Evolutionary conservation across 2,113 vertebrate genomes (phyloP).

Genomic region (Nematolebias whitei): DNA sequence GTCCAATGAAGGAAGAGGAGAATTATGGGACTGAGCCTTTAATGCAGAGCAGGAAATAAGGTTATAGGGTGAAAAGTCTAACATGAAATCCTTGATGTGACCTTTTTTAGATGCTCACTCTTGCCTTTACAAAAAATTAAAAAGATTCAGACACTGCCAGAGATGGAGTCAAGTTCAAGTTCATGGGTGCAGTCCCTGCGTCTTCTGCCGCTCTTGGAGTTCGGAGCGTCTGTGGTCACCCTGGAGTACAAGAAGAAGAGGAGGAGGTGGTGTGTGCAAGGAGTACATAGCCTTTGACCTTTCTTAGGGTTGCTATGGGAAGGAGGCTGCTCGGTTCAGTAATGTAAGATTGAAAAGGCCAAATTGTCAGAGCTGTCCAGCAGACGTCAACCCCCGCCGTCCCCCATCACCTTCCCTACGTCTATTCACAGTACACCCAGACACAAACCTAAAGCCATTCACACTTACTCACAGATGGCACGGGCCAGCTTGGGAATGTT

Average conservation of each 20-base stretch:
- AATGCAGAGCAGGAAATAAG: constrained; percentile 68
- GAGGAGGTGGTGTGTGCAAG: constrained; percentile 18
- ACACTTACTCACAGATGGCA: constrained; percentile 67
- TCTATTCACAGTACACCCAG: constrained; percentile 33
- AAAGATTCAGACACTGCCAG: neutral
- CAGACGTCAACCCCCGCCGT: constrained; percentile 65
- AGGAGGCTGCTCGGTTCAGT: constrained; percentile 71
- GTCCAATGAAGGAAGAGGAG: constrained; percentile 63
- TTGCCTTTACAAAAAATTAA: neutral
- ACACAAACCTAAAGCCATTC: constrained; percentile 33
- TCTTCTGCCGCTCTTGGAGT: constrained; percentile 46
- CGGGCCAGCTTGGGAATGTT: constrained; percentile 75
- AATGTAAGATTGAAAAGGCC: constrained; percentile 80
- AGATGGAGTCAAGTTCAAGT: constrained; percentile 71
- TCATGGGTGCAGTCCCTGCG: constrained; percentile 38
- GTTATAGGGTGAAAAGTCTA: constrained; percentile 40
- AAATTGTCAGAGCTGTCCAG: constrained; percentile 80
- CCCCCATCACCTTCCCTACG: constrained; percentile 42
- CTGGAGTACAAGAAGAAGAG: constrained; percentile 35
- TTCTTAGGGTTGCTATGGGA: constrained; percentile 79
- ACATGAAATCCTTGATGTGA: constrained; percentile 52
- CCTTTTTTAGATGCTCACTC: constrained; percentile 43
- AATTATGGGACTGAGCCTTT: constrained; percentile 74
- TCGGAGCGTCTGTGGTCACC: constrained; percentile 55
- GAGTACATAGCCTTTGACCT: constrained; percentile 79